Percentiles rank a stretch among this genome's conserved stretches.
Conservation (phyloP, 2,797 vertebrate species). For the Crax fasciolata region DNA sequence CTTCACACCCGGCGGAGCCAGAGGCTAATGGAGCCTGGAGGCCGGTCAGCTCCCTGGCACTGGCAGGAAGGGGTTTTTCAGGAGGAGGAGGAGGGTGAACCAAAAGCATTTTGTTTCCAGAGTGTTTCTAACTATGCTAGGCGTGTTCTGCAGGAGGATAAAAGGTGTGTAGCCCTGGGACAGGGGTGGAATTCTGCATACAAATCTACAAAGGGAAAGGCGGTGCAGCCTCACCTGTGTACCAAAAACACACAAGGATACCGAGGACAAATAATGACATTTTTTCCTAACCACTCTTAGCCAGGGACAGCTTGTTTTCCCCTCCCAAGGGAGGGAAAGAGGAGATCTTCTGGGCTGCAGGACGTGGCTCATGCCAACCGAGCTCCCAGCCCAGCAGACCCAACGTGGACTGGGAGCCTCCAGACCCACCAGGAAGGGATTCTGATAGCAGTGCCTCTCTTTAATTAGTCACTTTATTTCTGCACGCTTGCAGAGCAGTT, state of each 20-base stretch:
- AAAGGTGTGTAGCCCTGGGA: background rate
- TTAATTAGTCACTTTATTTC: background rate
- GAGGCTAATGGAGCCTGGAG: constrained; percentile 42
- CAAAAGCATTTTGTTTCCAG: constrained; percentile 26
- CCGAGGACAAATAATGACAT: constrained; percentile 7
- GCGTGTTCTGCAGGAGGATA: background rate
- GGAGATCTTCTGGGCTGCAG: background rate
- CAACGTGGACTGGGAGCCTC: background rate
- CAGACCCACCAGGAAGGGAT: background rate
- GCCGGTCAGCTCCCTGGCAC: background rate
- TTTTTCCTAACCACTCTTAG: background rate
- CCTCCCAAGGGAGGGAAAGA: background rate
- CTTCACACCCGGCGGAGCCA: constrained; percentile 45
- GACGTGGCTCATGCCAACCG: constrained; percentile 35
- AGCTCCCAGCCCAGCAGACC: constrained; percentile 63
- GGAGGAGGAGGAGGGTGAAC: constrained; percentile 8
- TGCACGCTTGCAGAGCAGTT: fast-evolving
- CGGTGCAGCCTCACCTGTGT: background rate
- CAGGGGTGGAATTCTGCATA: background rate
- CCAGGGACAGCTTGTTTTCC: constrained; percentile 1
- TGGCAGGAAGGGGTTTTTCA: constrained; percentile 40
- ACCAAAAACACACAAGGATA: background rate
- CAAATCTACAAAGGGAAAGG: background rate
- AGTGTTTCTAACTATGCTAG: constrained; percentile 25
- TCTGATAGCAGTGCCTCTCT: background rate